phyloP scores from a whole-genome alignment of 2,797 vertebrate species.

The Columba guinea region DNA sequence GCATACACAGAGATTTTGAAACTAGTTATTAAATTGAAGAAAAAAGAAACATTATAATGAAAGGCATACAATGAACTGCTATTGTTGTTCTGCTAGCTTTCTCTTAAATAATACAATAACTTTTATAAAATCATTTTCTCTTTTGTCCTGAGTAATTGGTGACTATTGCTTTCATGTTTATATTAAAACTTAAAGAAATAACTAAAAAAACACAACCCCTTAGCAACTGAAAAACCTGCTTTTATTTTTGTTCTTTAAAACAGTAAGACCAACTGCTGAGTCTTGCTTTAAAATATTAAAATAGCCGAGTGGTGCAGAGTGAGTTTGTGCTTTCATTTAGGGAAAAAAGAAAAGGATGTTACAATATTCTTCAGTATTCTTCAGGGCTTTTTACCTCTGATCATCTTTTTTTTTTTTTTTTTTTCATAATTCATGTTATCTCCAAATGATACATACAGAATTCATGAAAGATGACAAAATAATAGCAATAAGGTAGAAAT shows the following conservation, averaged over 20 bases:
- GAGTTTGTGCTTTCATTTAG: background rate
- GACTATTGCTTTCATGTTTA: background rate
- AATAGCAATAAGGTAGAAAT: background rate
- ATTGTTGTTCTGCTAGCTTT: background rate
- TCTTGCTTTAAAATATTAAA: background rate
- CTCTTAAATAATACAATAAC: background rate
- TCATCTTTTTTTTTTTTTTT: background rate
- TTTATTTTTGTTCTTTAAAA: background rate
- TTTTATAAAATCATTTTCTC: background rate
- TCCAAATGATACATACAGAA: background rate
- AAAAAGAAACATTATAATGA: background rate
- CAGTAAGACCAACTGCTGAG: background rate
- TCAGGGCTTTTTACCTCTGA: background rate
- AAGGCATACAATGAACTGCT: background rate
- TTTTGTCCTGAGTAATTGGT: background rate
- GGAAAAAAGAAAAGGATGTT: background rate
- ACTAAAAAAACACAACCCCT: accelerated
- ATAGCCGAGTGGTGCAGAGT: background rate
- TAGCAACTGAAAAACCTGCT: background rate
- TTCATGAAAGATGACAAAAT: background rate
- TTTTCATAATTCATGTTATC: background rate
- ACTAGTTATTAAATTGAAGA: background rate
- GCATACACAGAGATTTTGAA: background rate
- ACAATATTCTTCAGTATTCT: background rate
- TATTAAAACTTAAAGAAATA: background rate